phyloP scores from a whole-genome alignment of 2,113 vertebrate genomes.

The Danio rerio region GRCz12tu NC_133188.1:952501-953000 shows the following conservation, averaged over 20 bases:
- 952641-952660: too few species aligned
- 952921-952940: background rate
- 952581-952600: too few species aligned
- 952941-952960: background rate
- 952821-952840: background rate
- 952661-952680: too few species aligned
- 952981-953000: conserved; percentile 10
- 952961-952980: background rate
- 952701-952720: background rate
- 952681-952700: background rate
- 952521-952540: too few species aligned
- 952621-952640: too few species aligned
- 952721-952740: background rate
- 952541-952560: too few species aligned
- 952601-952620: too few species aligned
- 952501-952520: too few species aligned
- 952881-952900: background rate
- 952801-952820: conserved; percentile 4
- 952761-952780: background rate
- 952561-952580: too few species aligned
- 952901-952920: background rate
- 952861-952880: background rate
- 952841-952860: background rate
- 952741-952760: background rate
- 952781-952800: background rate